phyloP scores from a whole-genome alignment of 92 coral and sea anemone genomes.

The Chrysogorgia sp. region DNA sequence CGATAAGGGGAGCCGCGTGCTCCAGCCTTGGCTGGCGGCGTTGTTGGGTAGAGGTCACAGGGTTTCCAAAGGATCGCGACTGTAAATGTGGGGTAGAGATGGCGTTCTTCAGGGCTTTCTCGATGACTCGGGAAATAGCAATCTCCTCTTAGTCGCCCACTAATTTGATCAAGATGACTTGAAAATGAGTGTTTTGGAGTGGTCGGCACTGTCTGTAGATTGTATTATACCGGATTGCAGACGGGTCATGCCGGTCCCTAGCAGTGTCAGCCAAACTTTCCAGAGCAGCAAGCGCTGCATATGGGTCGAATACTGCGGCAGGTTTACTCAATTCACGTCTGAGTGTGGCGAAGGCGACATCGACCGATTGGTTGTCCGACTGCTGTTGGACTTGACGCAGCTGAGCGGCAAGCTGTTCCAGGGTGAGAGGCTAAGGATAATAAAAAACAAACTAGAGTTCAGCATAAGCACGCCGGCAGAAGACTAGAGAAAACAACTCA shows the following conservation, averaged over 20 bases:
- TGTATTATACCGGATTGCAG: not conserved
- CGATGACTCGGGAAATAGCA: not conserved
- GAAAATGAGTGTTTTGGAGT: not conserved
- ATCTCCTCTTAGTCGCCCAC: not conserved
- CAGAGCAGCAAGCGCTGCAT: not conserved
- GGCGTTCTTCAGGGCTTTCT: not conserved
- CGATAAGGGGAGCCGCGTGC: no score
- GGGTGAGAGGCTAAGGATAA: no score
- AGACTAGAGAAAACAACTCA: no score
- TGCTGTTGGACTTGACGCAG: not conserved
- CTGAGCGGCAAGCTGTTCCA: no score
- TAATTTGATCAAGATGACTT: not conserved
- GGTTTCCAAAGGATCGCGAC: no score
- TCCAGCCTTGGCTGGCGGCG: no score
- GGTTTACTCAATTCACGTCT: not conserved
- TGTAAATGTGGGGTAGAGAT: no score
- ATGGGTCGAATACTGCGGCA: not conserved
- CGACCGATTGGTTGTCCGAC: not conserved
- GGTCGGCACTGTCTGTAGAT: not conserved
- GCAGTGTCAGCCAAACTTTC: not conserved
- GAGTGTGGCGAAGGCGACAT: not conserved
- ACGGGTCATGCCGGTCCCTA: not conserved
- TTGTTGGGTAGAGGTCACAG: no score
- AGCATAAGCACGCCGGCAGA: no score
- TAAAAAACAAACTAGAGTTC: no score